These are phyloP conservation scores for Turdus rufiventris DNA, from an alignment of 2,113 vertebrate genomes.

Conservation along the genomic window DNA sequence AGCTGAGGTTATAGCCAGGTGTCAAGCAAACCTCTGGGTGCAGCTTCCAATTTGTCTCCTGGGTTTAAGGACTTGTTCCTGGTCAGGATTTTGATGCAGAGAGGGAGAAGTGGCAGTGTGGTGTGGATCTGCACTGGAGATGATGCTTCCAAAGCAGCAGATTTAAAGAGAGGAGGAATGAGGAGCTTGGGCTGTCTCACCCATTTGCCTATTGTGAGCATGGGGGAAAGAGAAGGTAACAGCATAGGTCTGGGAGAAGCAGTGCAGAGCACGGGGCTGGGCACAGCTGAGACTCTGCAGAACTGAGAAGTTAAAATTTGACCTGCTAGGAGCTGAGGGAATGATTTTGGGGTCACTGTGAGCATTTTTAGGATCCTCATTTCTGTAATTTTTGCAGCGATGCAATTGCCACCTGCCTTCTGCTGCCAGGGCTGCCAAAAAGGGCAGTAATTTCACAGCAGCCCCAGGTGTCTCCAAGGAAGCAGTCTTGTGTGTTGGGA, in stretches of 20 bases:
- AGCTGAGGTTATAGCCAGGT: neutral
- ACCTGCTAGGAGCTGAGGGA: neutral
- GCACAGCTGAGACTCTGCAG: neutral
- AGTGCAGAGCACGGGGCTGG: neutral
- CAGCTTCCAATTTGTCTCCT: neutral
- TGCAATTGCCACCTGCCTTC: neutral
- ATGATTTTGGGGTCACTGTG: neutral
- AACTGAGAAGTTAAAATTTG: neutral
- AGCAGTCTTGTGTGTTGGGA: neutral
- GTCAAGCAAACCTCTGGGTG: neutral
- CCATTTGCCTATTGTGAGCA: neutral
- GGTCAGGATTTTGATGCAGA: neutral
- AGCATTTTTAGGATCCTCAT: neutral
- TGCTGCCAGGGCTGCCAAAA: neutral
- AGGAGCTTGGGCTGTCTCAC: neutral
- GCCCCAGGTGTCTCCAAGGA: neutral
- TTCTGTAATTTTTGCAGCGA: rapidly evolving
- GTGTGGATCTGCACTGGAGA: neutral
- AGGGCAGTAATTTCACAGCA: neutral
- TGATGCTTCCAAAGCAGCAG: neutral
- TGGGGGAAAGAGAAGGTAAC: neutral
- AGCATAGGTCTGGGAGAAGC: neutral
- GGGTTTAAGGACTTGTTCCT: neutral
- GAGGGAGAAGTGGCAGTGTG: neutral
- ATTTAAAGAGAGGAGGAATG: neutral